phyloP scores from a whole-genome alignment of 2,113 vertebrate genomes.

The Cygnus buccinator region DNA sequence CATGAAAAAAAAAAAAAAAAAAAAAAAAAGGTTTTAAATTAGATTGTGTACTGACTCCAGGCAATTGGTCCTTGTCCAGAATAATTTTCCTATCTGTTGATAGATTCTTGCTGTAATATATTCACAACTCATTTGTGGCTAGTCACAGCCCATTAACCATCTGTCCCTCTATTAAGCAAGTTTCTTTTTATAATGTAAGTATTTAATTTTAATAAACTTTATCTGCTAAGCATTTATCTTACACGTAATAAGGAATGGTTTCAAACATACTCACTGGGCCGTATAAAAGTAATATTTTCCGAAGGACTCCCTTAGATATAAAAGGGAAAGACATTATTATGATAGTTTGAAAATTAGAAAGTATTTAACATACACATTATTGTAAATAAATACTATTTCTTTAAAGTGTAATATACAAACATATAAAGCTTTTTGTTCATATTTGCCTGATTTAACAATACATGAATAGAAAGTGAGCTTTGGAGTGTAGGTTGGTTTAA shows the following conservation, averaged over 20 bases:
- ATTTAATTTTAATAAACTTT: slow-evolving; percentile 71
- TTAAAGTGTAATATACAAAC: neutral
- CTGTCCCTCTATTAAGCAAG: slow-evolving; percentile 61
- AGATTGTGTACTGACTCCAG: slow-evolving; percentile 48
- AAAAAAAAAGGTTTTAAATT: slow-evolving; percentile 56
- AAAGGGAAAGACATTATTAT: neutral
- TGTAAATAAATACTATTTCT: neutral
- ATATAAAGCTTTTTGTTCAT: neutral
- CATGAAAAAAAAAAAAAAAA: neutral
- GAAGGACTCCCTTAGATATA: neutral
- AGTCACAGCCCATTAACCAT: slow-evolving; percentile 73
- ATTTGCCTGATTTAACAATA: neutral
- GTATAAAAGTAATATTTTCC: neutral
- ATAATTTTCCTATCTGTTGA: slow-evolving; percentile 58
- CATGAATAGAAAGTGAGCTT: neutral
- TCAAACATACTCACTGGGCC: neutral
- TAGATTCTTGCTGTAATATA: slow-evolving; percentile 63
- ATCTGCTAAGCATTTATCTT: slow-evolving; percentile 54
- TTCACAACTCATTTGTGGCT: slow-evolving; percentile 54
- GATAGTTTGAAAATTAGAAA: neutral
- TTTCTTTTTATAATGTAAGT: slow-evolving; percentile 61
- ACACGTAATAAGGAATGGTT: slow-evolving; percentile 4
- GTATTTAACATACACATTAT: neutral
- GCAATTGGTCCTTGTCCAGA: slow-evolving; percentile 55
- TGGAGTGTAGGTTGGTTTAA: neutral